Evolutionary conservation across 1,140 invertebrate genomes (phyloP).

Genomic region (Sycophaga agraensis): DNA sequence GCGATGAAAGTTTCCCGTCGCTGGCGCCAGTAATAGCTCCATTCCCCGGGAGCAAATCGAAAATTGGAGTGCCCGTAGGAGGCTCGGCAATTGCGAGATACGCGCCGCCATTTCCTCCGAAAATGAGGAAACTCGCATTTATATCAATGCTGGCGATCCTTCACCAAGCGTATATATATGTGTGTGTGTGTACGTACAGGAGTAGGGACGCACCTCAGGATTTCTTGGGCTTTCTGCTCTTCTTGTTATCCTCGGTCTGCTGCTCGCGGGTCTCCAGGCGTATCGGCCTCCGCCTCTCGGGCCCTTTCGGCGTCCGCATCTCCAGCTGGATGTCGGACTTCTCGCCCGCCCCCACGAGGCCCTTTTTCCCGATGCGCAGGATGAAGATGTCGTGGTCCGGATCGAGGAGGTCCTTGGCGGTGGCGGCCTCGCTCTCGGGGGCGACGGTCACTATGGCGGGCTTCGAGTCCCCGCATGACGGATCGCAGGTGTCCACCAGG

Average conservation of each 20-base stretch:
- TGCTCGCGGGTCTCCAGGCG: slow-evolving; percentile 50
- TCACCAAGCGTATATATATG: neutral
- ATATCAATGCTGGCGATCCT: no score
- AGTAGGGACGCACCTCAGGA: no score
- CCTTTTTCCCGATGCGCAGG: slow-evolving; percentile 53
- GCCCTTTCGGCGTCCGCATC: slow-evolving; percentile 51
- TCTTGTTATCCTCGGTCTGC: slow-evolving; percentile 44
- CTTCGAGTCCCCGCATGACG: slow-evolving; percentile 7
- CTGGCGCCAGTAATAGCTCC: no score
- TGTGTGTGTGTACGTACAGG: neutral
- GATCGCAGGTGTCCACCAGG: slow-evolving; percentile 14
- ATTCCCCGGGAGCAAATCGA: no score
- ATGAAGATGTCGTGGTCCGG: slow-evolving; percentile 50
- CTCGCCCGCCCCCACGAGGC: slow-evolving; percentile 46
- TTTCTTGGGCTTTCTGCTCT: slow-evolving; percentile 23
- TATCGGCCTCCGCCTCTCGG: slow-evolving; percentile 44
- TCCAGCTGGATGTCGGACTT: slow-evolving; percentile 54
- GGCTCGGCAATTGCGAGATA: no score
- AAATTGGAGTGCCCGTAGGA: no score
- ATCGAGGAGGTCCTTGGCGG: neutral
- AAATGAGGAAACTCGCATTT: neutral
- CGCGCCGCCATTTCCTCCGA: no score
- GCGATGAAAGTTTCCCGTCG: no score
- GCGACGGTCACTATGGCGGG: slow-evolving; percentile 42
- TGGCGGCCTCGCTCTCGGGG: slow-evolving; percentile 29